Conservation (phyloP, 2,113 vertebrate genomes). For the Chionomys nivalis region DNA sequence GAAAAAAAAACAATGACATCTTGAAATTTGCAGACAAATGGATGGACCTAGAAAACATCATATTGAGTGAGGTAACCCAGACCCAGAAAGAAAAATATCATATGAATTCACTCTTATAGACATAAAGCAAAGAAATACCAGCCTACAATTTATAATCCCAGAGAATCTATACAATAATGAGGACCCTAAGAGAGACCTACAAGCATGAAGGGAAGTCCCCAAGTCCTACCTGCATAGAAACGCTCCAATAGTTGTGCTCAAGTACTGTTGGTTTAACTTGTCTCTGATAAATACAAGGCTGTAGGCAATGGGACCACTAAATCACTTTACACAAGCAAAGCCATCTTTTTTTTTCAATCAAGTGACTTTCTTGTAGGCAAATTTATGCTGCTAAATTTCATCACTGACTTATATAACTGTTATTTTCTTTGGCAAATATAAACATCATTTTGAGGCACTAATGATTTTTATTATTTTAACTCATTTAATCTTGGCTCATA, state of each 20-base stretch:
- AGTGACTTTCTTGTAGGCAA: neutral
- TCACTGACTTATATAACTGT: neutral
- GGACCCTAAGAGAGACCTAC: no score
- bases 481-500: neutral
- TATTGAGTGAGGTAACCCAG: no score
- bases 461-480: neutral
- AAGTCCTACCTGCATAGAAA: neutral
- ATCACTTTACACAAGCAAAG: neutral
- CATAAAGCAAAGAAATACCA: no score
- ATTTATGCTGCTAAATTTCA: neutral
- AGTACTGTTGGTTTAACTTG: neutral
- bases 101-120: no score
- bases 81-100: no score
- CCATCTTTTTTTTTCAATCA: neutral
- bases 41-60: no score
- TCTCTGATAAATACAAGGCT: neutral
- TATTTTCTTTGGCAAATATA: slow-evolving; percentile 10
- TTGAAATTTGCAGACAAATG: no score
- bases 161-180: no score
- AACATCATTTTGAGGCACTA: slow-evolving; percentile 10
- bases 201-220: neutral
- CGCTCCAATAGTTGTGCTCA: neutral
- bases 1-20: no score
- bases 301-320: neutral
- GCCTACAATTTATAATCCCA: no score